A percentile compares a stretch with the other conserved stretches of the same genome.
phyloP scores from a whole-genome alignment of 2,888 invertebrate genomes.

The Callinectes sapidus region DNA sequence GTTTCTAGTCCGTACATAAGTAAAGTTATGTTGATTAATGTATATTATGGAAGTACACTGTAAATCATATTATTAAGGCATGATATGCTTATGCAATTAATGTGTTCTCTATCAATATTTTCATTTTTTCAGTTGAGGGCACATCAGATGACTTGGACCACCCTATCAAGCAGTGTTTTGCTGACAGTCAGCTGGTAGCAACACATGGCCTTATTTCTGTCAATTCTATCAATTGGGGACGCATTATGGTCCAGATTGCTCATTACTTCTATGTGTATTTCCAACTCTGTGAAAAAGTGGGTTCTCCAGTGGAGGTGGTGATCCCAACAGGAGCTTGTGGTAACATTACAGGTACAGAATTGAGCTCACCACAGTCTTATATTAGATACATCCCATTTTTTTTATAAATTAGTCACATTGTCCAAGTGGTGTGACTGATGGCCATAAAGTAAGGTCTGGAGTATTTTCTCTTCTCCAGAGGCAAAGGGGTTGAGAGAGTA shows the following conservation, averaged over 20 bases:
- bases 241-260: slow-evolving; percentile 77
- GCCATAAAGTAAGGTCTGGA: no score
- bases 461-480: no score
- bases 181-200: slow-evolving; percentile 75
- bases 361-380: not conserved
- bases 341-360: slow-evolving; percentile 75
- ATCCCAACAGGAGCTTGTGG: slow-evolving; percentile 78
- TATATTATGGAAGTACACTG: no score
- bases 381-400: not conserved
- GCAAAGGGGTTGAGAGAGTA: no score
- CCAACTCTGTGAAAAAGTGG: slow-evolving; percentile 74
- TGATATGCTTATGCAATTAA: not conserved
- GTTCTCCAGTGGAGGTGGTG: slow-evolving; percentile 75
- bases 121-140: slow-evolving; percentile 76
- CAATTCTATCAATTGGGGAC: slow-evolving; percentile 78
- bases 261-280: slow-evolving; percentile 77
- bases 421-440: no score
- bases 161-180: slow-evolving; percentile 76
- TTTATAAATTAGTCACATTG: not conserved
- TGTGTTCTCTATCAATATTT: not conserved
- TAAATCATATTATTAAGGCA: no score
- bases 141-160: slow-evolving; percentile 77
- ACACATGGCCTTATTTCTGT: slow-evolving; percentile 75
- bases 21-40: no score
- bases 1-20: not conserved